Percentiles rank a stretch among this genome's conserved stretches.
phyloP scores from a whole-genome alignment of 2,797 vertebrate species.

The Tinamus major region DNA sequence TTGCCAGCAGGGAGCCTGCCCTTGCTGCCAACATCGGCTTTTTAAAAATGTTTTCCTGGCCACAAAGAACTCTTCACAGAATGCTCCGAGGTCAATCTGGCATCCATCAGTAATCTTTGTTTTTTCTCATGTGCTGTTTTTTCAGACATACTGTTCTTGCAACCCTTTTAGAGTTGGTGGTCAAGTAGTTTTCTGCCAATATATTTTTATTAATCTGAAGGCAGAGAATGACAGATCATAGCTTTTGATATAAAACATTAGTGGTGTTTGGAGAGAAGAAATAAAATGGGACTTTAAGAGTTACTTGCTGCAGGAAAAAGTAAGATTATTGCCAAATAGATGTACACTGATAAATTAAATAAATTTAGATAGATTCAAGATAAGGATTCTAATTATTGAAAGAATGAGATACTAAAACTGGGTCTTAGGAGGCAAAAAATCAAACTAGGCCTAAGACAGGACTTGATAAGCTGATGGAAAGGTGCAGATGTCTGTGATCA shows the following conservation, averaged over 20 bases:
- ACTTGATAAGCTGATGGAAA: neutral
- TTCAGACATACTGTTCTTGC: constrained; percentile 12
- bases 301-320: neutral
- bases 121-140: neutral
- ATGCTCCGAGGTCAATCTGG: constrained; percentile 9
- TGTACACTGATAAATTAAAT: neutral
- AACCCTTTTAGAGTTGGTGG: neutral
- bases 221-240: neutral
- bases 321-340: neutral
- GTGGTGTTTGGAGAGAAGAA: neutral
- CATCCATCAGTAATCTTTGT: constrained; percentile 1
- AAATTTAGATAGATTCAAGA: constrained; percentile 32
- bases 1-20: constrained; percentile 7
- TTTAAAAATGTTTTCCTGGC: constrained; percentile 30
- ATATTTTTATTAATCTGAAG: constrained; percentile 18
- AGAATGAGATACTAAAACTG: neutral
- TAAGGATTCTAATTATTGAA: constrained; percentile 7
- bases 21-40: constrained; percentile 7
- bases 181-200: neutral
- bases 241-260: neutral
- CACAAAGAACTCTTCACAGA: neutral
- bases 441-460: neutral
- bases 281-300: neutral
- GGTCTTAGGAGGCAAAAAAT: neutral
- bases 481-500: neutral